Evolutionary conservation across 2,113 vertebrate genomes (phyloP), one percentile per base, ranked within the genome.

Genomic region (Aphelocoma coerulescens): DNA sequence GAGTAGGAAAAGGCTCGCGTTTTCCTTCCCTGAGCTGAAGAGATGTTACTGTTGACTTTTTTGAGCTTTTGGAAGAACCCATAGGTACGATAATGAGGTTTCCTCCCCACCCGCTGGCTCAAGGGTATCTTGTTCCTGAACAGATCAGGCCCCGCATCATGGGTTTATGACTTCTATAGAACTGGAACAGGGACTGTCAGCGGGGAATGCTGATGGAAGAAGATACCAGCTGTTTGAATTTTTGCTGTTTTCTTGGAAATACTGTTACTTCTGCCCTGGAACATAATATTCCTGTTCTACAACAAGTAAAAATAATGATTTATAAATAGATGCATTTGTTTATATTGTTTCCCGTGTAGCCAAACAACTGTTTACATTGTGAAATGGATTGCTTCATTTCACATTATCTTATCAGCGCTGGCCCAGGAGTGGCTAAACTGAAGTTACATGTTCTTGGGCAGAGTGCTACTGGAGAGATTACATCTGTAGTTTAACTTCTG

Each of bases 61-160:
- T n/a, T 32, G 37, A 58, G n/a, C 15, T 43, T 12, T 20, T 54
- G 26, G 27, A 68, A 27, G 13, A 72, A 43, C 7, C 10, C 7
- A 0, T 33, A 0, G 37, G 10, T 10, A 9, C 8, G 7, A 1
- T n/a, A 20, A 33, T 2, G 4, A 48, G 33, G 17, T 35, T 52
- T 3, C 27, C 6, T 8, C 32, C 0, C 13, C 18, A 26, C 23
- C 3, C 28, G 6, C 20, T 5, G 8, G 2, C 17, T n/a, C 39
- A 32, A 52, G 43, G 37, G 4, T 52, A 4, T 65, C 20, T 35
- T 59, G 23, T 23, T 67, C 37, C 51, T 80, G 41, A 81, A 61
- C 54, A 84, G 49, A 57, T 41, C 55, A 9, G 51, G 44, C 54
- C 51, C 23, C 44, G 8, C n/a, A 5, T 37, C 28, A 2, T 39